phyloP scores from a whole-genome alignment of 2,113 vertebrate genomes.

The Miniopterus natalensis region DNA sequence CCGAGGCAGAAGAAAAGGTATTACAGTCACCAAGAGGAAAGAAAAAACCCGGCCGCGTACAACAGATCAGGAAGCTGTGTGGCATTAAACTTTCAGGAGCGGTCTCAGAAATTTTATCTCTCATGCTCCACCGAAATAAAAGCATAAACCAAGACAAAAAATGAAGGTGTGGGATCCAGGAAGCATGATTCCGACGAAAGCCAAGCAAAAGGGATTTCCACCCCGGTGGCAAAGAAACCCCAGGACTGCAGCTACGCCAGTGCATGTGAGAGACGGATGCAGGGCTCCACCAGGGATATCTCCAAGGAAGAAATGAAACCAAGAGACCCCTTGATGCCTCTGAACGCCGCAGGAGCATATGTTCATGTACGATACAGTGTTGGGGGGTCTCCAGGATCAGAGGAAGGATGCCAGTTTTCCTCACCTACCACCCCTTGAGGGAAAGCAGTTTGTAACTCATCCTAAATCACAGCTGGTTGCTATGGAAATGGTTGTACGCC shows the following conservation, averaged over 20 bases:
- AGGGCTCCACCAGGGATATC: neutral
- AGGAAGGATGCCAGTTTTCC: neutral
- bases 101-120: neutral
- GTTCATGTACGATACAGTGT: accelerated
- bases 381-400: neutral
- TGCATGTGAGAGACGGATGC: accelerated
- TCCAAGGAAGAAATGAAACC: neutral
- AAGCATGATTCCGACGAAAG: neutral
- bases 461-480: conserved; percentile 68
- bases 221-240: neutral
- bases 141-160: neutral
- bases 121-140: neutral
- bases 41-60: neutral
- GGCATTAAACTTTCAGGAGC: neutral
- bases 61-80: neutral
- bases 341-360: no score
- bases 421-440: neutral
- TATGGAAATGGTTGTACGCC: conserved; percentile 67
- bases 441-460: neutral
- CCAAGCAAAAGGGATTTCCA: neutral
- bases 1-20: neutral
- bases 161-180: neutral
- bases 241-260: neutral
- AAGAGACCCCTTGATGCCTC: neutral
- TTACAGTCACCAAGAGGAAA: neutral